A percentile compares a stretch with the other conserved stretches of the same genome.
Evolutionary conservation across 2,113 vertebrate species (phyloP).

Genomic region (Myotis brandtii): DNA sequence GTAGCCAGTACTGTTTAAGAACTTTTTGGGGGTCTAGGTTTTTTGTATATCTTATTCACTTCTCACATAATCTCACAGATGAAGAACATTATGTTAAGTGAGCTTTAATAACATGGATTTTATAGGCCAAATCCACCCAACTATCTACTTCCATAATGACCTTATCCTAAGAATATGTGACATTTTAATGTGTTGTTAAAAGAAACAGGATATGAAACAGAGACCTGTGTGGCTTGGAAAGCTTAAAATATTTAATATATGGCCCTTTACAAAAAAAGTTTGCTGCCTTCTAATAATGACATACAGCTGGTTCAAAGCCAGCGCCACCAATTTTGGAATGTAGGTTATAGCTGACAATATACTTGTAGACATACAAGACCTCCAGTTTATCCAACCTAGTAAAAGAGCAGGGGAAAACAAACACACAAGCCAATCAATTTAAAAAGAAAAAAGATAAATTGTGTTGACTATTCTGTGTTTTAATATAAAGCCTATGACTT

Average conservation of each 20-base stretch:
- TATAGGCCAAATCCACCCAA: neutral
- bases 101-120: neutral
- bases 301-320: neutral
- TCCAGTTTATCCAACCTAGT: neutral
- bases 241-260: neutral
- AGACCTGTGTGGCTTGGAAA: neutral
- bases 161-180: neutral
- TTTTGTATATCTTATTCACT: neutral
- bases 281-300: neutral
- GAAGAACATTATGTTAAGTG: neutral
- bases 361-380: neutral
- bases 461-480: neutral
- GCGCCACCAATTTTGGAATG: neutral
- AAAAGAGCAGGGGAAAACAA: neutral
- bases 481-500: neutral
- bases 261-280: neutral
- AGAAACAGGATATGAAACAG: neutral
- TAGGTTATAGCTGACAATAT: neutral
- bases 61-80: neutral
- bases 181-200: neutral
- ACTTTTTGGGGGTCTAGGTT: neutral
- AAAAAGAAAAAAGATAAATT: neutral
- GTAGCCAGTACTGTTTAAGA: neutral
- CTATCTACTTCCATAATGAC: neutral
- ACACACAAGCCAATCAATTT: neutral